A percentile compares a stretch with the other conserved stretches of the same genome.
Conservation (phyloP, 2,888 invertebrate species). For the Polyommatus iphigenia region DNA sequence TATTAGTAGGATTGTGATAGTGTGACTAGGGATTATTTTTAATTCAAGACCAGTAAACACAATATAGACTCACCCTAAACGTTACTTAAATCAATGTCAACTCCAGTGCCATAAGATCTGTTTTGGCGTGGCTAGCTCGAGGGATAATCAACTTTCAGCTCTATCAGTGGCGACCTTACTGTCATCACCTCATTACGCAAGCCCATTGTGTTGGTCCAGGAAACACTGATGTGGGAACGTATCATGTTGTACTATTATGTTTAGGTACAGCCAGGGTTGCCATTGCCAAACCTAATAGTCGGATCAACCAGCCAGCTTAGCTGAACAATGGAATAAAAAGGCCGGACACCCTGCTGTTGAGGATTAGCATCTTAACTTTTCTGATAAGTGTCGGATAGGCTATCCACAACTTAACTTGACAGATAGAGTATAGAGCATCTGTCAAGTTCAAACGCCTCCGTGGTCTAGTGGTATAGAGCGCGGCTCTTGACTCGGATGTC, state of each 20-base stretch:
- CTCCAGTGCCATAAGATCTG: background rate
- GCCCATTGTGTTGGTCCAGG: slow-evolving; percentile 32
- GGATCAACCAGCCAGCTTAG: too few relatives aligned
- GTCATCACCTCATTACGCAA: slow-evolving; percentile 33
- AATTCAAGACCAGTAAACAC: background rate
- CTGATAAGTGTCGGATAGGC: too few relatives aligned
- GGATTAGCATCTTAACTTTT: too few relatives aligned
- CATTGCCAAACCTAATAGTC: background rate
- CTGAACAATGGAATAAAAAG: too few relatives aligned
- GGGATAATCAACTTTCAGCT: slow-evolving; percentile 28
- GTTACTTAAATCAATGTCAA: background rate
- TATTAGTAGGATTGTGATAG: background rate
- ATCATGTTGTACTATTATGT: slow-evolving; percentile 24
- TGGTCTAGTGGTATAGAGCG: too few relatives aligned
- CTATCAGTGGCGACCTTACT: slow-evolving; percentile 23
- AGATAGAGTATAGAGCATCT: too few relatives aligned
- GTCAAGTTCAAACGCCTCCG: too few relatives aligned
- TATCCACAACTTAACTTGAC: too few relatives aligned
- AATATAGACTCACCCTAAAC: background rate
- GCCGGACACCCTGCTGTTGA: too few relatives aligned
- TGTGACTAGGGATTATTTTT: background rate
- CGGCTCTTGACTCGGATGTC: too few relatives aligned
- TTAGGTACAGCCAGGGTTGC: background rate
- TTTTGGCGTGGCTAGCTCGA: background rate
- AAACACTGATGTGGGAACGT: slow-evolving; percentile 26